Percentiles rank a stretch among this genome's conserved stretches.
These are phyloP conservation scores for Trichomalopsis sarcophagae DNA, from an alignment of 1,140 invertebrate genomes.

Conservation along the genomic window DNA sequence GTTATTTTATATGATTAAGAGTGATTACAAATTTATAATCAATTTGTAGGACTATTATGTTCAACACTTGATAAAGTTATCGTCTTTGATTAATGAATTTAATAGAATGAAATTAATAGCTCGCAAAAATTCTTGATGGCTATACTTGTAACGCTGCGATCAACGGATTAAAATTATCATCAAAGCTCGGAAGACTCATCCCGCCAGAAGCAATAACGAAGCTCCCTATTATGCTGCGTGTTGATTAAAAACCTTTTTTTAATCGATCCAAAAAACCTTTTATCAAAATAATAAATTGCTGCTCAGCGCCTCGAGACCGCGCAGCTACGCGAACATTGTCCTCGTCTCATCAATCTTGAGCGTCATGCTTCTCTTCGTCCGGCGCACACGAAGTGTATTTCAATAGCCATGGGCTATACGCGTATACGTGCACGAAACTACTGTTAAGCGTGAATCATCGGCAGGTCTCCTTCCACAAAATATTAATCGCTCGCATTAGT, in stretches of 20 bases:
- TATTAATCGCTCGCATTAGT: neutral
- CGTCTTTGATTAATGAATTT: no score
- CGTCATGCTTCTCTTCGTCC: no score
- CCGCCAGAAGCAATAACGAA: neutral
- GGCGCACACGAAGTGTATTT: neutral
- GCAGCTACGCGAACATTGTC: neutral
- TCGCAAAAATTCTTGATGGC: neutral
- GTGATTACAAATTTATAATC: no score
- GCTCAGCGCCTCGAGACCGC: no score
- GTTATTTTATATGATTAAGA: no score
- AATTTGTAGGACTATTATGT: no score
- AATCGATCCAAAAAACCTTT: no score
- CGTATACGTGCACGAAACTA: neutral
- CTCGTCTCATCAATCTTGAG: neutral
- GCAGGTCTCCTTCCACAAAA: neutral
- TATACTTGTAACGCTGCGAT: neutral
- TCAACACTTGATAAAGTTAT: no score
- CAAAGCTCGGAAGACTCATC: neutral
- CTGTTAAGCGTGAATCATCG: conserved; percentile 2
- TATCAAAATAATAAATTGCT: no score
- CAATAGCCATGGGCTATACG: neutral
- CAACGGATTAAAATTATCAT: neutral
- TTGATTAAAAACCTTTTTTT: neutral
- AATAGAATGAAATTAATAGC: no score
- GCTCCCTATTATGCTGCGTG: neutral